phyloP scores from a whole-genome alignment of 2,888 invertebrate species.

The Dasysyrphus albostriatus region DNA sequence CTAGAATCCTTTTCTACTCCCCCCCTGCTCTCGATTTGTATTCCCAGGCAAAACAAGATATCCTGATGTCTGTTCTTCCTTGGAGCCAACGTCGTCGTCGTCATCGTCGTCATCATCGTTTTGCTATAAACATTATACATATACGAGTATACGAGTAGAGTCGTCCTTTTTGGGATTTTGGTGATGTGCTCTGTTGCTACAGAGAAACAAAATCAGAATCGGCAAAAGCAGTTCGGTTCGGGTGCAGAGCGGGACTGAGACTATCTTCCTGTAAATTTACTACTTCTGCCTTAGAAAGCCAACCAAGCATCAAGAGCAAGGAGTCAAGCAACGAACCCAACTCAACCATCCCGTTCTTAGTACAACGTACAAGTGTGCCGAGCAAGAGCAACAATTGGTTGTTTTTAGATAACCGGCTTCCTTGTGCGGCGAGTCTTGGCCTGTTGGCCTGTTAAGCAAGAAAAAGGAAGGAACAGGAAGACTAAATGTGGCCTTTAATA shows the following conservation, averaged over 20 bases:
- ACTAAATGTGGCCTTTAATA: slow-evolving; percentile 71
- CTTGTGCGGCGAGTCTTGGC: slow-evolving; percentile 71
- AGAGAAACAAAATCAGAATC: slow-evolving; percentile 5
- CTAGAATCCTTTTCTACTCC: slow-evolving; percentile 53
- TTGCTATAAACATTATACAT: slow-evolving; percentile 37
- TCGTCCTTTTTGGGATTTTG: slow-evolving; percentile 67
- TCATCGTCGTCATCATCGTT: slow-evolving; percentile 59
- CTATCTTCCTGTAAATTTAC: slow-evolving; percentile 74
- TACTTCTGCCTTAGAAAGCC: slow-evolving; percentile 71
- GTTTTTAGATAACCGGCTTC: slow-evolving; percentile 74
- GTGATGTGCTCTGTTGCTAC: slow-evolving; percentile 34
- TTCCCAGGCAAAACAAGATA: slow-evolving; percentile 75
- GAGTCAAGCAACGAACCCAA: slow-evolving; percentile 30
- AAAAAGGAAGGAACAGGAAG: slow-evolving; percentile 73
- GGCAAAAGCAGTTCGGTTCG: slow-evolving; percentile 45
- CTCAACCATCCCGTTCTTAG: slow-evolving; percentile 12
- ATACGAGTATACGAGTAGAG: slow-evolving; percentile 49
- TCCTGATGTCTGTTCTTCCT: slow-evolving; percentile 73
- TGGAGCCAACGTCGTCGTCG: slow-evolving; percentile 73
- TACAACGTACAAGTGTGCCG: slow-evolving; percentile 25
- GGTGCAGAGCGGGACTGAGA: slow-evolving; percentile 57
- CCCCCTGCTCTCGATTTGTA: slow-evolving; percentile 61
- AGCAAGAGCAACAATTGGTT: slow-evolving; percentile 74
- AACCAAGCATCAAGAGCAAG: slow-evolving; percentile 60
- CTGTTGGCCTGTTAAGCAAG: slow-evolving; percentile 71